Evolutionary conservation across 1,140 invertebrate genomes (phyloP).

Genomic region (Pogonognathellus flavescens): DNA sequence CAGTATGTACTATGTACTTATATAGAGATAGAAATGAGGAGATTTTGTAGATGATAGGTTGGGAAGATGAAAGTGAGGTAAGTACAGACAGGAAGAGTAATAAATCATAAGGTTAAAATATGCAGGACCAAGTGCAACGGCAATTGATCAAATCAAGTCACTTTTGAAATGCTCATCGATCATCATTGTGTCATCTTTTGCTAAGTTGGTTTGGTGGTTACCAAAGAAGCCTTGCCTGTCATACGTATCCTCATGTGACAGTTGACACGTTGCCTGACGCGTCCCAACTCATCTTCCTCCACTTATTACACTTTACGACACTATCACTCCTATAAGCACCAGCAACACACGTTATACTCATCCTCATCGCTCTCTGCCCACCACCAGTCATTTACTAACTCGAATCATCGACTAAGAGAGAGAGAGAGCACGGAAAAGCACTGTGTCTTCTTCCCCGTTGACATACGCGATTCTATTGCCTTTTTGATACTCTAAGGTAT

Average conservation of each 20-base stretch:
- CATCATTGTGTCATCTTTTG: constrained; percentile 55
- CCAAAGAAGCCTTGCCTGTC: constrained; percentile 27
- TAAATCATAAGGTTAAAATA: constrained; percentile 46
- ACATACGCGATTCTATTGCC: not conserved
- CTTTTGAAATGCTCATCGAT: constrained; percentile 52
- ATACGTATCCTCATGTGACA: constrained; percentile 38
- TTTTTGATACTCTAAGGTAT: not conserved
- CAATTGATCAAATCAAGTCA: constrained; percentile 56
- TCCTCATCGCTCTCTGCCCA: too few species aligned
- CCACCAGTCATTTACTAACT: too few species aligned
- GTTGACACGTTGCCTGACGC: constrained; percentile 35
- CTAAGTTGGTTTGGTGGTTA: constrained; percentile 30
- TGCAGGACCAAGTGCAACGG: constrained; percentile 46
- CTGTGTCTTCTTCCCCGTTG: not conserved
- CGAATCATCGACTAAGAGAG: not conserved
- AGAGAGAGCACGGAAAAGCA: not conserved
- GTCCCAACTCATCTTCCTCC: constrained; percentile 37
- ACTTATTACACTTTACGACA: constrained; percentile 25
- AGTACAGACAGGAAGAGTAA: constrained; percentile 28
- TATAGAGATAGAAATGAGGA: not conserved
- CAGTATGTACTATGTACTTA: too few species aligned
- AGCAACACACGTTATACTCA: too few species aligned
- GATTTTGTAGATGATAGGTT: not conserved
- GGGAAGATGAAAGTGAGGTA: not conserved
- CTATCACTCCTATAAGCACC: too few species aligned